Conservation (phyloP, 2,113 vertebrate species). For the Malurus elegans region DNA sequence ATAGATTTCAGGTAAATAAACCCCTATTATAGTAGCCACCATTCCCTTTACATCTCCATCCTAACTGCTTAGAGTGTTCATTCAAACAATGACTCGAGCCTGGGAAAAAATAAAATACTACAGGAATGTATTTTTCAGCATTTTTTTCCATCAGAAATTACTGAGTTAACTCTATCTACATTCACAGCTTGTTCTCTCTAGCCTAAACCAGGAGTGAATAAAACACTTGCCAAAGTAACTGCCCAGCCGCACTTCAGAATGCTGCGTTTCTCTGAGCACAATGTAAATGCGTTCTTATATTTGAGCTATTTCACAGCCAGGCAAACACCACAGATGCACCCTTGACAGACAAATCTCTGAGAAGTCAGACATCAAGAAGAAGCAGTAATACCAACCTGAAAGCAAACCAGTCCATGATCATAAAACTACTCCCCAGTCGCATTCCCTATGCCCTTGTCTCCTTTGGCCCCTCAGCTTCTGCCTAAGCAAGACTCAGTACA, state of each 20-base stretch:
- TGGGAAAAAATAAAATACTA: background rate
- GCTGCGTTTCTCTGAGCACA: background rate
- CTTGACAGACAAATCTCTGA: background rate
- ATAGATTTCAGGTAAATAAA: background rate
- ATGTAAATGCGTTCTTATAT: background rate
- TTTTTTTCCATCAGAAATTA: background rate
- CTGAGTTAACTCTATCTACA: background rate
- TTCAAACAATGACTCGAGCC: background rate
- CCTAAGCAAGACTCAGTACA: background rate
- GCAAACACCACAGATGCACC: background rate
- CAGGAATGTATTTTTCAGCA: background rate
- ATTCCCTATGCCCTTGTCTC: background rate
- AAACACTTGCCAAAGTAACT: background rate
- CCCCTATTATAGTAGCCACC: accelerated
- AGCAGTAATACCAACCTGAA: background rate
- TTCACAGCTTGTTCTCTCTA: background rate
- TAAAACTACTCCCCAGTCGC: background rate
- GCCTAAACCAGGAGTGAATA: background rate
- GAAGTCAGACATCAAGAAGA: background rate
- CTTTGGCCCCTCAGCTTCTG: background rate
- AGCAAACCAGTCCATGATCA: background rate
- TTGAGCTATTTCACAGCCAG: background rate
- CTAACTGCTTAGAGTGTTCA: background rate
- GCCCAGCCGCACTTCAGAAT: background rate
- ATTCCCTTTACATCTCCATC: background rate